Evolutionary conservation across 2,888 invertebrate species (phyloP).

Genomic region (Stenodema calcarata): DNA sequence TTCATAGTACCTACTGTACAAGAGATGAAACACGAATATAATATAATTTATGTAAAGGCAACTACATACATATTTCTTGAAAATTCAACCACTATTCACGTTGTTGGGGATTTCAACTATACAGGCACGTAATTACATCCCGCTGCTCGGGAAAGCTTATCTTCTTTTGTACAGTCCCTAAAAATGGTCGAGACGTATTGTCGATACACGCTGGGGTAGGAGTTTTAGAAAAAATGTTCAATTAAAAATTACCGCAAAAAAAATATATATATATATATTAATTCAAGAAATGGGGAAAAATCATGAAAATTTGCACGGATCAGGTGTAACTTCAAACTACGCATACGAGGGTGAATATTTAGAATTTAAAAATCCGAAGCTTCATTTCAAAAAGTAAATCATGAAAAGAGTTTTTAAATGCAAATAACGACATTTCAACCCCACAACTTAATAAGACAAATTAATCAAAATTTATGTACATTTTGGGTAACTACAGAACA

Average conservation of each 20-base stretch:
- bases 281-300: too few relatives aligned
- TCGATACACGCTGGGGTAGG: neutral
- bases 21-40: neutral
- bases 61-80: neutral
- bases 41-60: neutral
- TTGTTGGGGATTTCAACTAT: neutral
- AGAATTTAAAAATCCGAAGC: too few relatives aligned
- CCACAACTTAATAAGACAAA: too few relatives aligned
- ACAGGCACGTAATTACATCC: neutral
- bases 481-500: too few relatives aligned
- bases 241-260: neutral
- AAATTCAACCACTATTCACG: neutral
- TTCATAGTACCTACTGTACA: neutral
- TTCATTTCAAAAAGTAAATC: too few relatives aligned
- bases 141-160: neutral
- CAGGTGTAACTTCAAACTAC: too few relatives aligned
- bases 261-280: too few relatives aligned
- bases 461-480: too few relatives aligned
- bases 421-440: too few relatives aligned
- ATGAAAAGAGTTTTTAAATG: too few relatives aligned
- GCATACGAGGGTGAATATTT: too few relatives aligned
- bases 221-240: neutral
- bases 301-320: too few relatives aligned
- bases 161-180: neutral
- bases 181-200: neutral